Evolutionary conservation across 2,113 vertebrate species (phyloP).

Genomic region (Hypocryptadius cinnamomeus): DNA sequence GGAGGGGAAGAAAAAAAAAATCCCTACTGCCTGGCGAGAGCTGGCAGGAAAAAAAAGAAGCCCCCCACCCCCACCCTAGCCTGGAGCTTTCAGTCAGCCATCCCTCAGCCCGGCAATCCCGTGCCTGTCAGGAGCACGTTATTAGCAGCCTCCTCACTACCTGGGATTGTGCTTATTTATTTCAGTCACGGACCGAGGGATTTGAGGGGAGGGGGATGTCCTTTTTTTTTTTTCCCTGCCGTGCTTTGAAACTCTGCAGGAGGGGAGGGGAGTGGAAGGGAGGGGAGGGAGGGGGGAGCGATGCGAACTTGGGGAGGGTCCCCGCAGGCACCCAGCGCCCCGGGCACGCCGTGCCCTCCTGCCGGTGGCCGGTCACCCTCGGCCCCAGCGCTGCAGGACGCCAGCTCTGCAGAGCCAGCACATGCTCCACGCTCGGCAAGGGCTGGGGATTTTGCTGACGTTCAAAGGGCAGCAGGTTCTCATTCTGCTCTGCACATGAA

Average conservation of each 20-base stretch:
- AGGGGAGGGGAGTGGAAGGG: background rate
- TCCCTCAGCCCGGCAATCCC: constrained; percentile 51
- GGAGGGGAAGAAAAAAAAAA: constrained; percentile 14
- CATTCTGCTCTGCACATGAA: background rate
- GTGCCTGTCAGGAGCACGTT: constrained; percentile 49
- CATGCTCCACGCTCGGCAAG: background rate
- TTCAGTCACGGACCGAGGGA: constrained; percentile 20
- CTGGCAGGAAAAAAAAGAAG: constrained; percentile 19
- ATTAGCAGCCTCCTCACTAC: constrained; percentile 46
- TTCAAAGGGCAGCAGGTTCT: background rate
- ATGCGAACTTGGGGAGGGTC: background rate
- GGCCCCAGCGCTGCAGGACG: background rate
- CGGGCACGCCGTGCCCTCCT: background rate
- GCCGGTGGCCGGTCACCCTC: background rate
- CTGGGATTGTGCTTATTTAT: constrained; percentile 24
- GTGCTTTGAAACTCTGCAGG: background rate
- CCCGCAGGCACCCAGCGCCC: background rate
- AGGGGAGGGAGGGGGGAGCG: background rate
- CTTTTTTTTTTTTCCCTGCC: background rate
- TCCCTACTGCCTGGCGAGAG: constrained; percentile 25
- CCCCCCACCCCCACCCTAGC: constrained; percentile 41
- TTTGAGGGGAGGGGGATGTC: constrained; percentile 21
- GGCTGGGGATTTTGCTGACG: background rate
- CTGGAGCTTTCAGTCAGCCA: constrained; percentile 31
- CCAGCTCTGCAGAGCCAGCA: background rate